These are phyloP conservation scores for Bubo bubo DNA, from an alignment of 2,113 vertebrate genomes.

Conservation along the genomic window DNA sequence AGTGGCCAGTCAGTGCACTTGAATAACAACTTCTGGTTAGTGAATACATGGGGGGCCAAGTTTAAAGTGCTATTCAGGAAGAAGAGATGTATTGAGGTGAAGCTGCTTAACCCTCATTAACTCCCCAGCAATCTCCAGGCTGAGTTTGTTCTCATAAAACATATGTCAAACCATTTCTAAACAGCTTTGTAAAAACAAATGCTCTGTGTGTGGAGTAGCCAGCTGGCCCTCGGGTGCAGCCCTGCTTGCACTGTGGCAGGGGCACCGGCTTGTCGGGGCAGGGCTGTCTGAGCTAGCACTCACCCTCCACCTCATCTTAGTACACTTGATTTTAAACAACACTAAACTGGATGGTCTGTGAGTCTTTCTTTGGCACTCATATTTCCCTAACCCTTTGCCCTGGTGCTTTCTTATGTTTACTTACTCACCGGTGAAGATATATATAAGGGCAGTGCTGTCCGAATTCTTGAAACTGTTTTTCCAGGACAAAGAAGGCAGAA, in stretches of 20 bases:
- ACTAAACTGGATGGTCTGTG: background rate
- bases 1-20: rapidly evolving
- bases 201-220: background rate
- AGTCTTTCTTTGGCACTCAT: background rate
- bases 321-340: background rate
- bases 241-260: rapidly evolving
- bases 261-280: rapidly evolving
- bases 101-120: background rate
- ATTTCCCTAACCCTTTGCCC: background rate
- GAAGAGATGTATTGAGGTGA: background rate
- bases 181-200: background rate
- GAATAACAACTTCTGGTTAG: background rate
- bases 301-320: background rate
- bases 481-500: background rate
- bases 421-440: background rate
- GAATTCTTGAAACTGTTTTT: background rate
- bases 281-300: background rate
- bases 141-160: background rate
- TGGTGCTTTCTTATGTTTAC: background rate
- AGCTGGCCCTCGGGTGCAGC: rapidly evolving
- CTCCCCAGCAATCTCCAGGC: background rate
- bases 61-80: background rate
- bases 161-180: background rate
- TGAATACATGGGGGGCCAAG: background rate
- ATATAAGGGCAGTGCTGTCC: background rate